phyloP scores from a whole-genome alignment of 35 echinoderm and acorn worm genomes.

The Diadema setosum region DNA sequence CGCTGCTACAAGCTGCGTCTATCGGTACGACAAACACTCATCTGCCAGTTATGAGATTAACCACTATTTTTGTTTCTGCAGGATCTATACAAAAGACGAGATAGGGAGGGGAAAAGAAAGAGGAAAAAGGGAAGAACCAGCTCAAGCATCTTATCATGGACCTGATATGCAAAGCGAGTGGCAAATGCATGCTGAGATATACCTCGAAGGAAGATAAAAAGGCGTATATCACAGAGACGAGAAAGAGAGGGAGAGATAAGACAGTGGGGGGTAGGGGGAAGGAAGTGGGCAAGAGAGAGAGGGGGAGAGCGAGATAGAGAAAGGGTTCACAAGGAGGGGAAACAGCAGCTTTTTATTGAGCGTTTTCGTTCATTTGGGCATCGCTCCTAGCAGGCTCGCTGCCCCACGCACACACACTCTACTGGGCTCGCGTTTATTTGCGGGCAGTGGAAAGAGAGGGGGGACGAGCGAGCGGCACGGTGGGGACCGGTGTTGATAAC shows the following conservation, averaged over 20 bases:
- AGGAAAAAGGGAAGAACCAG: no score
- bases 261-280: neutral
- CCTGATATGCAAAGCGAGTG: no score
- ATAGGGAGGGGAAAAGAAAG: neutral
- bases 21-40: neutral
- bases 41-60: neutral
- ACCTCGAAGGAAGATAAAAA: neutral
- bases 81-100: neutral
- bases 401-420: no score
- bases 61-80: neutral
- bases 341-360: no score
- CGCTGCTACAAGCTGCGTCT: neutral
- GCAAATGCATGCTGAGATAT: neutral
- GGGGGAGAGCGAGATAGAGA: neutral
- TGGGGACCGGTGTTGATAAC: no score
- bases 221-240: neutral
- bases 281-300: neutral
- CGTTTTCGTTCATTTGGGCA: no score
- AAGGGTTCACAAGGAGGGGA: neutral
- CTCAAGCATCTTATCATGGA: no score
- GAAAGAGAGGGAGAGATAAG: neutral
- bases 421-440: no score
- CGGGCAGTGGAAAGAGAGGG: no score
- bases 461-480: no score
- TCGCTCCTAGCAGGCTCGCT: no score